Evolutionary conservation across 2,888 invertebrate species (phyloP).

Genomic region (Drosophila mimica): DNA sequence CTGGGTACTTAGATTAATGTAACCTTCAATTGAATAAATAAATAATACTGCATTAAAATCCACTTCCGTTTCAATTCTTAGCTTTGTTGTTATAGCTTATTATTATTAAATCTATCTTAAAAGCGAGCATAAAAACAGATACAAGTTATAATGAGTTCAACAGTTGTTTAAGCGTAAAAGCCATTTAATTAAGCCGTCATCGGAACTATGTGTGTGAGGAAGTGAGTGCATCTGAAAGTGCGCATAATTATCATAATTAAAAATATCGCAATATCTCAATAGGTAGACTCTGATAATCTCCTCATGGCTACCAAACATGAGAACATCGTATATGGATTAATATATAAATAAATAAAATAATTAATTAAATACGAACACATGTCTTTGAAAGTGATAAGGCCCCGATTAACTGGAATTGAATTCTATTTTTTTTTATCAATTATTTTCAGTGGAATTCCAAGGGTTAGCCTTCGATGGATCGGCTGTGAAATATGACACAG

Average conservation of each 20-base stretch:
- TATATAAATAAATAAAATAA: not conserved
- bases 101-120: slow-evolving; percentile 24
- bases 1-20: slow-evolving; percentile 45
- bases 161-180: slow-evolving; percentile 26
- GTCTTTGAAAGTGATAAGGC: slow-evolving; percentile 13
- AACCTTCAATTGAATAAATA: slow-evolving; percentile 69
- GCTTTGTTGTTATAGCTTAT: slow-evolving; percentile 25
- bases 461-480: not conserved
- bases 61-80: slow-evolving; percentile 68
- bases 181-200: slow-evolving; percentile 30
- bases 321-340: slow-evolving; percentile 9
- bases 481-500: slow-evolving; percentile 21
- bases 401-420: not conserved
- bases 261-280: slow-evolving; percentile 1
- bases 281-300: slow-evolving; percentile 1
- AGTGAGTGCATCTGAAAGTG: slow-evolving; percentile 29
- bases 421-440: not conserved
- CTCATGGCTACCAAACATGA: slow-evolving; percentile 1
- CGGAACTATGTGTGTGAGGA: slow-evolving; percentile 20
- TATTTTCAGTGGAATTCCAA: slow-evolving; percentile 7
- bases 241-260: slow-evolving; percentile 14
- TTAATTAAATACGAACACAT: not conserved
- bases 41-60: slow-evolving; percentile 54
- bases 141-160: slow-evolving; percentile 28
- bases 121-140: slow-evolving; percentile 7